Conservation (phyloP, 2,888 invertebrate species). For the Geophilus truncorum region DNA sequence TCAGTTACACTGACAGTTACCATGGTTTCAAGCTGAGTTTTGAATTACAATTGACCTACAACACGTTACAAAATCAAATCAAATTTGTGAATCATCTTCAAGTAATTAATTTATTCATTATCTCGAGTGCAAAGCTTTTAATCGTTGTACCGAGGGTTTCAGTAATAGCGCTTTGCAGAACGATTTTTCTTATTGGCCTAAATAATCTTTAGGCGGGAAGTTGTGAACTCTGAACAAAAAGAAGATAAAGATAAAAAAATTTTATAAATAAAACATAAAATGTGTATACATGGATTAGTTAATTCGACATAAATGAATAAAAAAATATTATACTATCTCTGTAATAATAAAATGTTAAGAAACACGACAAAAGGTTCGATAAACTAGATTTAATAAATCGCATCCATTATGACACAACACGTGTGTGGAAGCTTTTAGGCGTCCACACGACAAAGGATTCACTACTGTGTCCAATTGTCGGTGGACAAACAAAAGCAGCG, state of each 20-base stretch:
- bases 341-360: background rate
- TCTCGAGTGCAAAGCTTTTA: background rate
- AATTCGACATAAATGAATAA: no score
- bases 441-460: background rate
- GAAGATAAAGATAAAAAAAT: no score
- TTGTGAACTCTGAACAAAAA: no score
- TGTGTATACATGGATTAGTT: no score
- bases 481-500: background rate
- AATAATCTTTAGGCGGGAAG: no score
- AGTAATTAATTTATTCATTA: background rate
- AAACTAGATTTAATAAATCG: background rate
- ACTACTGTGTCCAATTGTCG: background rate
- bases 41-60: background rate
- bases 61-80: background rate
- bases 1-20: background rate
- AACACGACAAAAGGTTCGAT: background rate
- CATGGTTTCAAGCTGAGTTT: background rate
- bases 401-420: background rate
- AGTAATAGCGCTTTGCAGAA: background rate
- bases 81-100: background rate
- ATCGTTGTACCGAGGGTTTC: background rate
- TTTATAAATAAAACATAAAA: no score
- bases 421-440: background rate
- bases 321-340: no score
- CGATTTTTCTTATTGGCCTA: background rate